Conservation (phyloP, 2,888 invertebrate genomes). For the Meta bourneti region DNA sequence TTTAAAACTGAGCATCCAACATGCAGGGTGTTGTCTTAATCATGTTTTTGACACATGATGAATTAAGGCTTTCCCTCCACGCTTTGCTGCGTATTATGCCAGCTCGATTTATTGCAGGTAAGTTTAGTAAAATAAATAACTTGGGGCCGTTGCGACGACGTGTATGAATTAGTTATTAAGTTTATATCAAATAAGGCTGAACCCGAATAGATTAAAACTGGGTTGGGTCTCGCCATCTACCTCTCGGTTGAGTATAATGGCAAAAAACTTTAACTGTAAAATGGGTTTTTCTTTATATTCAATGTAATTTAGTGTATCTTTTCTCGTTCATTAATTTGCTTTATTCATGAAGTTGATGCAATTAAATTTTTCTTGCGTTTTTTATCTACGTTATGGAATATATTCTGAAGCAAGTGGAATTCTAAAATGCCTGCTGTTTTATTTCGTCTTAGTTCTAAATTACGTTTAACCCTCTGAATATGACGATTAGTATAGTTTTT, state of each 20-base stretch:
- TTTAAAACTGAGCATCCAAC: slow-evolving; percentile 58
- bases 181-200: slow-evolving; percentile 29
- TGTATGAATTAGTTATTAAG: slow-evolving; percentile 72
- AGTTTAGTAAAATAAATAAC: slow-evolving; percentile 52
- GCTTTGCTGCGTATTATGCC: slow-evolving; percentile 24
- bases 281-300: no score
- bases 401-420: no score
- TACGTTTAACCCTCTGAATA: no score
- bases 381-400: no score
- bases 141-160: slow-evolving; percentile 48
- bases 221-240: slow-evolving; percentile 36
- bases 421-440: no score
- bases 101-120: slow-evolving; percentile 40
- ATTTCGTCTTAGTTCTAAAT: no score
- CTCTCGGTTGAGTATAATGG: neutral
- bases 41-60: slow-evolving; percentile 70
- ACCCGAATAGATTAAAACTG: slow-evolving; percentile 28
- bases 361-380: no score
- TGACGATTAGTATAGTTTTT: no score
- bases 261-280: no score
- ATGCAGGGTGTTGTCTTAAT: slow-evolving; percentile 75
- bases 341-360: no score
- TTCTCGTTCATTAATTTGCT: no score
- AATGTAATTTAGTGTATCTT: no score
- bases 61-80: slow-evolving; percentile 42